Evolutionary conservation across 2,888 invertebrate genomes (phyloP).

Genomic region (Cataglyphis rosenhaueri): DNA sequence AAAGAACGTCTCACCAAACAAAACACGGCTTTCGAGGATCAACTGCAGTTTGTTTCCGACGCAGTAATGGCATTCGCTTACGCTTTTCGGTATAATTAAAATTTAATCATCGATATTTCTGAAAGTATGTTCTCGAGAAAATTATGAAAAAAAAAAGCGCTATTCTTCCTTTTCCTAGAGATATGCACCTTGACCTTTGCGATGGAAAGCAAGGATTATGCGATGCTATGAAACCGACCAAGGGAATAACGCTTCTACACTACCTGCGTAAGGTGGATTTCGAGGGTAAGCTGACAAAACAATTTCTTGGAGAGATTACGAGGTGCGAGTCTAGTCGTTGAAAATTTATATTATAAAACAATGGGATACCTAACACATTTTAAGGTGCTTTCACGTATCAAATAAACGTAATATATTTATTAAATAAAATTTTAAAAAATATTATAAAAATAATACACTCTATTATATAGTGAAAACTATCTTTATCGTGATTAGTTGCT

Average conservation of each 20-base stretch:
- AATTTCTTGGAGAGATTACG: neutral
- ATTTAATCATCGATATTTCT: neutral
- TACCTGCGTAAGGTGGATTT: slow-evolving; percentile 95
- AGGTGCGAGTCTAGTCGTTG: neutral
- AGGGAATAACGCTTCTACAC: slow-evolving; percentile 93
- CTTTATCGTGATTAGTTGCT: slow-evolving; percentile 36
- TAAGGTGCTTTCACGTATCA: neutral
- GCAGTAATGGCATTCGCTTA: slow-evolving; percentile 98
- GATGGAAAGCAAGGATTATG: slow-evolving; percentile 92
- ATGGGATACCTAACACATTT: neutral
- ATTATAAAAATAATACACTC: neutral
- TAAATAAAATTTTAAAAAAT: neutral
- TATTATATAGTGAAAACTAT: neutral
- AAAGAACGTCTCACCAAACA: slow-evolving; percentile 90
- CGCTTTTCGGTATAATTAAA: slow-evolving; percentile 89
- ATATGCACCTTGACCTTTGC: slow-evolving; percentile 95
- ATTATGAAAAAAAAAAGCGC: neutral
- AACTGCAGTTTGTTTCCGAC: slow-evolving; percentile 98
- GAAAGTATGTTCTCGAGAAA: neutral
- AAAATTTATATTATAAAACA: slow-evolving; percentile 12
- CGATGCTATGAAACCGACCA: slow-evolving; percentile 95
- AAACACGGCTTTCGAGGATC: slow-evolving; percentile 95
- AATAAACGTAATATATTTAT: neutral
- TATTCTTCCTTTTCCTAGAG: slow-evolving; percentile 86
- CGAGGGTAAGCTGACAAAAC: slow-evolving; percentile 88